Percentiles rank a stretch among this genome's conserved stretches.
phyloP scores from a whole-genome alignment of 2,888 invertebrate species.

The Leptinotarsa haldemani region DNA sequence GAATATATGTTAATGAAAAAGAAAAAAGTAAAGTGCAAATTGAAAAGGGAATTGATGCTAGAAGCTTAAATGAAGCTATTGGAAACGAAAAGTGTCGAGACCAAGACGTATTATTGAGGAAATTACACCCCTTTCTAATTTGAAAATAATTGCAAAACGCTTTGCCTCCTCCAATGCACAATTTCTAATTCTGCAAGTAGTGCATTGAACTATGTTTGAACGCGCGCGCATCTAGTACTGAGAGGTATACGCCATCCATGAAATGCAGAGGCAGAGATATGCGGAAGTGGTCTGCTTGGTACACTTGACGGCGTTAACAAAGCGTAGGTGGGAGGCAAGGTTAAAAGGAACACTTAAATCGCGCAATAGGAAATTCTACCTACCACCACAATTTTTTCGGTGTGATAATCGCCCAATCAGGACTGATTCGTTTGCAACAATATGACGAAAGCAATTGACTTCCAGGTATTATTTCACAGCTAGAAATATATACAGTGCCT shows the following conservation, averaged over 20 bases:
- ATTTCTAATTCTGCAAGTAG: slow-evolving; percentile 49
- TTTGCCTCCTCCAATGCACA: slow-evolving; percentile 34
- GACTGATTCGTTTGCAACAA: background rate
- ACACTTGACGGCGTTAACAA: slow-evolving; percentile 22
- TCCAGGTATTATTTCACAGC: no score
- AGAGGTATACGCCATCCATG: slow-evolving; percentile 18
- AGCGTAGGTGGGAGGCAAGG: slow-evolving; percentile 23
- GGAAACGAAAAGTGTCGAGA: no score
- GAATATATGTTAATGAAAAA: no score
- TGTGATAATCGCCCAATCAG: background rate
- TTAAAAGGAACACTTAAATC: slow-evolving; percentile 15
- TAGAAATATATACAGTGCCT: no score
- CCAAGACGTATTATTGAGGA: background rate
- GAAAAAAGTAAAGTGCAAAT: no score
- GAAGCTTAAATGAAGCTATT: no score
- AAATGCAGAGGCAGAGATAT: slow-evolving; percentile 18
- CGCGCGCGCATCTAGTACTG: slow-evolving; percentile 40
- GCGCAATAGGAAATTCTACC: background rate
- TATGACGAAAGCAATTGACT: no score
- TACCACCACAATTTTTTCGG: background rate
- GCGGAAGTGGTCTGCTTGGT: slow-evolving; percentile 26
- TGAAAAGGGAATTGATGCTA: no score
- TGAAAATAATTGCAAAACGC: slow-evolving; percentile 10
- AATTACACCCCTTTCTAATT: slow-evolving; percentile 4
- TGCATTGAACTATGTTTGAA: slow-evolving; percentile 44